A percentile compares a stretch with the other conserved stretches of the same genome.
These are phyloP conservation scores for Gastrophysa polygoni DNA, from an alignment of 2,888 invertebrate genomes.

Conservation along the genomic window DNA sequence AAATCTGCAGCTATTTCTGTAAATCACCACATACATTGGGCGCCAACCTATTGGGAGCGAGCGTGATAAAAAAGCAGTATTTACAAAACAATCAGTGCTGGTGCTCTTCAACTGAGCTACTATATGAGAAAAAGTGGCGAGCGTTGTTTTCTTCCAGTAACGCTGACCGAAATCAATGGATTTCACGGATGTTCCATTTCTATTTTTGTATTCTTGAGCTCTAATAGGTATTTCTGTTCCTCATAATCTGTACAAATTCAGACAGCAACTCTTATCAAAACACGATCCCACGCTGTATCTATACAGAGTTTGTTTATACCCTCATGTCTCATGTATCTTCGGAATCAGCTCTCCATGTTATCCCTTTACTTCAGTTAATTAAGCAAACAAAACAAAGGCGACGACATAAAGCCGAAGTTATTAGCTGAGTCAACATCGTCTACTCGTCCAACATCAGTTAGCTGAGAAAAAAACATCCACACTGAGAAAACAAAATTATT, in stretches of 20 bases:
- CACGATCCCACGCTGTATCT: background rate
- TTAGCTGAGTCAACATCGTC: conserved; percentile 6
- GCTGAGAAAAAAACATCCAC: background rate
- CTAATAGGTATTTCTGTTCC: no score
- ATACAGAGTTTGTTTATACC: background rate
- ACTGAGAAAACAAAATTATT: conserved; percentile 31
- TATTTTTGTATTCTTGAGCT: no score
- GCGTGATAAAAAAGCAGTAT: no score
- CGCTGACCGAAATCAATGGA: no score
- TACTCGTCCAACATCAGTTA: background rate
- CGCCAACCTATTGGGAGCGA: no score
- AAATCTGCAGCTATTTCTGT: no score
- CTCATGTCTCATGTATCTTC: background rate
- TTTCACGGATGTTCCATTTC: no score
- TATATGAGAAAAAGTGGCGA: no score
- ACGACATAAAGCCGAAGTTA: conserved; percentile 6
- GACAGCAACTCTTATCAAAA: background rate
- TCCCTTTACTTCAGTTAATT: background rate
- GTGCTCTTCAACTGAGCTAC: no score
- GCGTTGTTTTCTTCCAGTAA: no score
- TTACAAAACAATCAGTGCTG: no score
- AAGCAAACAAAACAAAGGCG: conserved; percentile 12
- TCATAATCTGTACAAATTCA: background rate
- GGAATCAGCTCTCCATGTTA: background rate
- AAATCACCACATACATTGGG: no score